These are phyloP conservation scores for Brachionus calyciflorus DNA, from an alignment of 1,140 invertebrate genomes.

Conservation along the genomic window DNA sequence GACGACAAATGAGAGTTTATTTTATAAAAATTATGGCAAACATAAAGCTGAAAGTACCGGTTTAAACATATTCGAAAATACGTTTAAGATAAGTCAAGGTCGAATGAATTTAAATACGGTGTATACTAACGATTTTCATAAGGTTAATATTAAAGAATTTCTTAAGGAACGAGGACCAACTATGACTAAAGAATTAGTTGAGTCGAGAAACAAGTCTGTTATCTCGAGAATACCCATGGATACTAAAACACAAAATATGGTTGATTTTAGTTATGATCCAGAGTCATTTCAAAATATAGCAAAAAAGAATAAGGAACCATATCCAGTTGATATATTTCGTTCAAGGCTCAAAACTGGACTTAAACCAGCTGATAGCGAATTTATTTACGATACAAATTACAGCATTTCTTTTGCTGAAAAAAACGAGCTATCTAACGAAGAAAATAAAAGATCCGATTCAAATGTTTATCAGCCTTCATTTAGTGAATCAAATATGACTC, in stretches of 20 bases:
- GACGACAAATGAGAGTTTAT: conserved; percentile 27
- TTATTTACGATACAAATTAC: background rate
- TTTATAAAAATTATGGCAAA: conserved; percentile 32
- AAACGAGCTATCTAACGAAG: background rate
- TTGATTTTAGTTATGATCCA: conserved; percentile 39
- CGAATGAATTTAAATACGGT: conserved; percentile 43
- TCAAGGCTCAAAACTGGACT: conserved; percentile 15
- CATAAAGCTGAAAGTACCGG: conserved; percentile 14
- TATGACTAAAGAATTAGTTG: conserved; percentile 9
- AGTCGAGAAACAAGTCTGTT: background rate
- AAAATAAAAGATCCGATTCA: background rate
- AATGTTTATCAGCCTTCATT: background rate
- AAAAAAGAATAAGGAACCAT: conserved; percentile 23
- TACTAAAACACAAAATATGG: conserved; percentile 23
- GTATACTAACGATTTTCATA: conserved; percentile 44
- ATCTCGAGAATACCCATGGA: conserved; percentile 36
- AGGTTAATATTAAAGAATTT: conserved; percentile 7
- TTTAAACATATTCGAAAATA: conserved; percentile 32
- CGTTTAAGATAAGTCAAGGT: conserved; percentile 38
- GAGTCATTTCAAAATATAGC: background rate
- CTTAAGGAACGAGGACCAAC: background rate
- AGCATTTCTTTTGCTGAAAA: conserved; percentile 14
- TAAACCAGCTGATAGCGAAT: background rate
- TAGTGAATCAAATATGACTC: conserved; percentile 23
- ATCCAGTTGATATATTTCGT: conserved; percentile 2